Conservation (phyloP, 2,888 invertebrate genomes). For the Chrysopilus asiliformis region DNA sequence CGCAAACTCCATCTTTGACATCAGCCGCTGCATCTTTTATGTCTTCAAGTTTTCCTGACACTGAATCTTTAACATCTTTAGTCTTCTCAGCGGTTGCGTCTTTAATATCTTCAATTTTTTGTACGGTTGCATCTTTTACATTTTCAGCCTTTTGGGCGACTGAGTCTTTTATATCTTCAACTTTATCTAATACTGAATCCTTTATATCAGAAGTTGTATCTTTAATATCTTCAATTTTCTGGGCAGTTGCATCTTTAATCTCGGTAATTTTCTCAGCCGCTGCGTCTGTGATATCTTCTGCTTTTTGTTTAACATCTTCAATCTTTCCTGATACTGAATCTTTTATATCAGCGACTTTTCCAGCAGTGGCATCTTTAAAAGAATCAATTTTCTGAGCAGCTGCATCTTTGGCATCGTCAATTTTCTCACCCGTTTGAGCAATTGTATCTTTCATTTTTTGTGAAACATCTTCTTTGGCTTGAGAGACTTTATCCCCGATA, state of each 20-base stretch:
- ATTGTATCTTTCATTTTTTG: too few species aligned
- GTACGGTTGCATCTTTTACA: conserved; percentile 1
- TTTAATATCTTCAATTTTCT: conserved; percentile 15
- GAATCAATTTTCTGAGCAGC: too few species aligned
- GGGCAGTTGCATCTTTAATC: conserved; percentile 9
- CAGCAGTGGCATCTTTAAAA: conserved; percentile 9
- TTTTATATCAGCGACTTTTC: conserved; percentile 4
- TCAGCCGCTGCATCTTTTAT: background rate
- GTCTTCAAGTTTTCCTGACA: conserved; percentile 8
- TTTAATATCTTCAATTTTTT: conserved; percentile 1
- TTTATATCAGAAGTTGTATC: conserved; percentile 15
- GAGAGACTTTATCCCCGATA: too few species aligned
- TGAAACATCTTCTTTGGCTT: too few species aligned
- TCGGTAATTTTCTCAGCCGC: conserved; percentile 10
- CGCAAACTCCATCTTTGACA: conserved; percentile 6
- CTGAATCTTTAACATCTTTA: too few species aligned
- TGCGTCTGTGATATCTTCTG: conserved; percentile 2
- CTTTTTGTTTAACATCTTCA: background rate
- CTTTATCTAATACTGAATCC: conserved; percentile 8
- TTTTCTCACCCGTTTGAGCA: too few species aligned
- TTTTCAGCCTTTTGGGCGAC: conserved; percentile 3
- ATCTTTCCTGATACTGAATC: conserved; percentile 3
- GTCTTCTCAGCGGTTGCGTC: too few species aligned
- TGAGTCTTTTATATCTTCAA: conserved; percentile 7
- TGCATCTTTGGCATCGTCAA: too few species aligned